Conservation (phyloP, 2,113 vertebrate species). For the Callithrix jacchus region DNA sequence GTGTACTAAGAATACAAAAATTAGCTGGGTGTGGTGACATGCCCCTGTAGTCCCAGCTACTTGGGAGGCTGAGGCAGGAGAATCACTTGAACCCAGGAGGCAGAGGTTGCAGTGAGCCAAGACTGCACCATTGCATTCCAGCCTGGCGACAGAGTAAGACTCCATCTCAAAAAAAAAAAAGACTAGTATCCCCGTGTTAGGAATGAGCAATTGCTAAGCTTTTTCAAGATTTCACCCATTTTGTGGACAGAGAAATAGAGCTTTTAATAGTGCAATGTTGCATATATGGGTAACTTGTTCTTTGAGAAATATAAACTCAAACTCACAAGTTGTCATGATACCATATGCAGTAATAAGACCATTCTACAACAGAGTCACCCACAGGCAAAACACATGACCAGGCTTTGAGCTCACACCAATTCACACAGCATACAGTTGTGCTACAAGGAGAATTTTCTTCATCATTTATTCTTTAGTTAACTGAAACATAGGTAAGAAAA, state of each 20-base stretch:
- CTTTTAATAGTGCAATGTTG: not conserved
- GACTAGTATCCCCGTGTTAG: not conserved
- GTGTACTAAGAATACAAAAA: no score
- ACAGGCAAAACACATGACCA: fast-evolving
- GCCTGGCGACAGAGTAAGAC: no score
- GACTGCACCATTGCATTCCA: no score
- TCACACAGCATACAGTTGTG: not conserved
- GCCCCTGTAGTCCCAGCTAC: no score
- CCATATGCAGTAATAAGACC: not conserved
- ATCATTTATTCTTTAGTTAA: conserved; percentile 11
- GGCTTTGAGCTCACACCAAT: not conserved
- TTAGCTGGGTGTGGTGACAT: no score
- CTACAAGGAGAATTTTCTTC: not conserved
- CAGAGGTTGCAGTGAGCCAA: no score
- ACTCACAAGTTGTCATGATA: not conserved
- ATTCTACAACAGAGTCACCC: not conserved
- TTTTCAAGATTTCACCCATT: not conserved
- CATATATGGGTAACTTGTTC: not conserved
- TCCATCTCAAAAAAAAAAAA: not conserved
- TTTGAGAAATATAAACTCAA: not conserved
- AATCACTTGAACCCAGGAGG: no score
- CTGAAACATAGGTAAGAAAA: not conserved
- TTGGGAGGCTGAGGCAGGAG: no score
- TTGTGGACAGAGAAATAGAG: not conserved
- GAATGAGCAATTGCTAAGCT: not conserved